Percentiles rank a stretch among this genome's conserved stretches.
Conservation (phyloP, 2,797 vertebrate genomes). For the Hozukius guyotensis region DNA sequence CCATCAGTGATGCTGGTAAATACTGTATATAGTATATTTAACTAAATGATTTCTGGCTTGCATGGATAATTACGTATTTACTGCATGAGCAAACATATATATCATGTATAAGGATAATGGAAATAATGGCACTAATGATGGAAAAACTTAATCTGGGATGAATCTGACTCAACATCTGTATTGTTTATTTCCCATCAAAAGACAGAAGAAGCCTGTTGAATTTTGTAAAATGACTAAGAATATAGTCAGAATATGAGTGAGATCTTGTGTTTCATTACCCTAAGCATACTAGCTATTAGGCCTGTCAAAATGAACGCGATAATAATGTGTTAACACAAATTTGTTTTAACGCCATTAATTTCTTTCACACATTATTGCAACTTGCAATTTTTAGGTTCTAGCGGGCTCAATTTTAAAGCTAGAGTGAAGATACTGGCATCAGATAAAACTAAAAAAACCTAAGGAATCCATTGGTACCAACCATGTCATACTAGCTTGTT, state of each 20-base stretch:
- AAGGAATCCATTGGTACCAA: no score
- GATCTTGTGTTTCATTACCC: neutral
- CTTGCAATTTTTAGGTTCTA: no score
- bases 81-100: neutral
- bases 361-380: no score
- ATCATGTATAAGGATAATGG: no score
- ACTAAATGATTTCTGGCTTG: slow-evolving; percentile 21
- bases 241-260: neutral
- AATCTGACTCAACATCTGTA: neutral
- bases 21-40: slow-evolving; percentile 7
- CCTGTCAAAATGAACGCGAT: no score
- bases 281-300: neutral
- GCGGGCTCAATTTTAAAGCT: no score
- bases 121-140: neutral
- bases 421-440: no score
- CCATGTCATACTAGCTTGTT: no score
- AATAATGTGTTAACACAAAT: no score
- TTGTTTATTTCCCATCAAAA: slow-evolving; percentile 11
- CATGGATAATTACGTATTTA: neutral
- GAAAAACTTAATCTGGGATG: neutral
- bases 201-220: neutral
- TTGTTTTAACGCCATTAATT: no score
- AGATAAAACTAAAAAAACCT: no score
- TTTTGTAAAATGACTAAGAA: neutral
- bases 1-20: slow-evolving; percentile 25